A percentile compares a stretch with the other conserved stretches of the same genome.
phyloP scores from a whole-genome alignment of 2,888 invertebrate species.

The Agonopterix heracliana region DNA sequence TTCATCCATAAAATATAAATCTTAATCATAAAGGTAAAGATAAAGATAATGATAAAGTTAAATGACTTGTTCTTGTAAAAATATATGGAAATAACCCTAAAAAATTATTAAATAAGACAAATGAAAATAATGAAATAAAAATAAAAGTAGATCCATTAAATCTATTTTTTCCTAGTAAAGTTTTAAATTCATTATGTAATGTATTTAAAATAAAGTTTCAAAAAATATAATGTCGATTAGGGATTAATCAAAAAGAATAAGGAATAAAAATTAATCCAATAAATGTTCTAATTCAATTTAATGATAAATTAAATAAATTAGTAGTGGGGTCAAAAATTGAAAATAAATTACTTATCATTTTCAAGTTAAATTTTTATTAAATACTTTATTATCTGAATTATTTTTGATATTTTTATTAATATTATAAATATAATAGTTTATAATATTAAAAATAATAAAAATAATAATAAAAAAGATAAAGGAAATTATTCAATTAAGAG shows the following conservation, averaged over 20 bases:
- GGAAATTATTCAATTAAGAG: conserved; percentile 73
- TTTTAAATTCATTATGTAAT: conserved; percentile 77
- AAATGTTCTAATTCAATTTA: conserved; percentile 78
- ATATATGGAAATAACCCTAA: conserved; percentile 82
- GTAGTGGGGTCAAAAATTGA: conserved; percentile 80
- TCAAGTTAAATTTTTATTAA: conserved; percentile 52
- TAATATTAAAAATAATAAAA: conserved; percentile 67
- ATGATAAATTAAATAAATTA: conserved; percentile 61
- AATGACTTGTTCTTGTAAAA: conserved; percentile 81
- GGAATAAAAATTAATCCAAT: conserved; percentile 70
- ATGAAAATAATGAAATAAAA: conserved; percentile 75
- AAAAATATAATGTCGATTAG: conserved; percentile 65
- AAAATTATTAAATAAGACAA: conserved; percentile 81
- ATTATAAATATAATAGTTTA: conserved; percentile 68
- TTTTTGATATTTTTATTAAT: conserved; percentile 33
- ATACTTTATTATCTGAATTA: conserved; percentile 28
- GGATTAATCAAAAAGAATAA: conserved; percentile 70
- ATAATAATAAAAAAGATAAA: conserved; percentile 52
- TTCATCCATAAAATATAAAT: conserved; percentile 80
- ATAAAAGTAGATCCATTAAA: conserved; percentile 70
- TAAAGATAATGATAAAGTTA: conserved; percentile 75
- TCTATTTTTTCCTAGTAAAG: conserved; percentile 57
- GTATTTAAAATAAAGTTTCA: conserved; percentile 65
- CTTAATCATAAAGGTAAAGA: conserved; percentile 79
- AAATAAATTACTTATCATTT: conserved; percentile 82